Base-by-base conservation (phyloP, 1,140 invertebrate genomes). In the Drosophila serrata region DNA sequence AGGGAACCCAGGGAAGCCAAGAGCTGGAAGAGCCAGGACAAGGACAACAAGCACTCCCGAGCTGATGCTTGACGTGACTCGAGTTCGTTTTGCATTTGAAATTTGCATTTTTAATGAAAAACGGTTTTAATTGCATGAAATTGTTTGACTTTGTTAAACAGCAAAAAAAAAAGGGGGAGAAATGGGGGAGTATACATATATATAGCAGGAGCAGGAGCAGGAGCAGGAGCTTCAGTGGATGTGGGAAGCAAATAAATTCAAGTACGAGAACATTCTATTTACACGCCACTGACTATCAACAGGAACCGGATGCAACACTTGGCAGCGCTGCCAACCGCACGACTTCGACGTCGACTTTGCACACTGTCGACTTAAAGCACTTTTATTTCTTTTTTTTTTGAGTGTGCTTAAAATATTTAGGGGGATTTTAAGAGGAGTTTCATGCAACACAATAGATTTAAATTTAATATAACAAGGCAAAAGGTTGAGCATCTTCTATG, bases 51-150 rank as follows among this genome's bases (percentile, higher is more conserved):
- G 74, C 82, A 84, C 84, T 90, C 64, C 31, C 51, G 51, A 24
- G 33, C 51, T 75, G 84, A 82, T 86, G 75, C 84, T 80, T 90
- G 85, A 88, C 85, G 84, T 90, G 84, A 81, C 84, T 88, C 59
- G 81, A 88, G 85, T 90, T 78, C 77, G 81, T 81, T 90, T 90
- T 88, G 68, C 84, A 90, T 88, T 88, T 88, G 74, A 90, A 90
- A 88, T 88, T 88, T 88, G 85, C 84, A 88, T 88, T 88, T 88
- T 88, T 88, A 88, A 88, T 88, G 84, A 88, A 88, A 88, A 88
- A 88, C 84, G 84, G 77, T 88, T 88, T 88, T 88, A 88, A 88
- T 88, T 88, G 84, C 84, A 88, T 84, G 81, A 90, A 88, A 88
- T 88, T 88, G 84, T 88, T 88, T 88, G 84, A 88, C 84, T 88